phyloP scores from a whole-genome alignment of 2,797 vertebrate species.

The Micrastur ruficollis region DNA sequence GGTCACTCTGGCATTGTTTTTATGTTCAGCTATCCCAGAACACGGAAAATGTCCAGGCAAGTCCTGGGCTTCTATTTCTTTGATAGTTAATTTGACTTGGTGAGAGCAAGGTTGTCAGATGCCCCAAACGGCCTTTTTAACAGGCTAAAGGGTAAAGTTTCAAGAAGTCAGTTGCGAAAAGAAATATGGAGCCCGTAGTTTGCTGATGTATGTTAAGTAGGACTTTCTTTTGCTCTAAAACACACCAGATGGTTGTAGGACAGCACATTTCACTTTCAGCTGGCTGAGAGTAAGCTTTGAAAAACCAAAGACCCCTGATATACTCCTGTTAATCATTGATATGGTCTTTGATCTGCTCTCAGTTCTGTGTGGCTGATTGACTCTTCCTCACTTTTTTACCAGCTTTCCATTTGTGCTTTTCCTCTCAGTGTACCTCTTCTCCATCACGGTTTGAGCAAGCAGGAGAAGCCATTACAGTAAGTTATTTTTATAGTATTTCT shows the following conservation, averaged over 20 bases:
- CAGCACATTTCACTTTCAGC: not conserved
- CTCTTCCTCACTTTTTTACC: not conserved
- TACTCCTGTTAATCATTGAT: conserved; percentile 43
- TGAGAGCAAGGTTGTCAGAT: not conserved
- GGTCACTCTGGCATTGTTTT: not conserved
- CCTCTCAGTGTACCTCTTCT: not conserved
- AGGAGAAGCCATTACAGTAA: not conserved
- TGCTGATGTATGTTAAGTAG: not conserved
- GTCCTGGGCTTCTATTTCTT: not conserved
- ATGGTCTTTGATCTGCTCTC: not conserved
- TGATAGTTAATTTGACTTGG: not conserved
- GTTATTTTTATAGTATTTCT: not conserved
- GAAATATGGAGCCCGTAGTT: not conserved
- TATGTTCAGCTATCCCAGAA: not conserved
- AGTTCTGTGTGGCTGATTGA: not conserved
- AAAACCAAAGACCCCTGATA: not conserved
- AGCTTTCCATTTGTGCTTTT: not conserved
- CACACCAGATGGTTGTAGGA: not conserved
- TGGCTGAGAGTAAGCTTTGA: conserved; percentile 8
- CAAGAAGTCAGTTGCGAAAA: not conserved
- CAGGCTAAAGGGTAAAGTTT: not conserved
- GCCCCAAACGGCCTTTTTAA: not conserved
- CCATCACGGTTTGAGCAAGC: not conserved
- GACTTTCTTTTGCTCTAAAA: not conserved
- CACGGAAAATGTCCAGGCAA: not conserved